These are phyloP conservation scores for Hippotragus niger DNA, from an alignment of 2,113 vertebrate species.

Conservation along the genomic window DNA sequence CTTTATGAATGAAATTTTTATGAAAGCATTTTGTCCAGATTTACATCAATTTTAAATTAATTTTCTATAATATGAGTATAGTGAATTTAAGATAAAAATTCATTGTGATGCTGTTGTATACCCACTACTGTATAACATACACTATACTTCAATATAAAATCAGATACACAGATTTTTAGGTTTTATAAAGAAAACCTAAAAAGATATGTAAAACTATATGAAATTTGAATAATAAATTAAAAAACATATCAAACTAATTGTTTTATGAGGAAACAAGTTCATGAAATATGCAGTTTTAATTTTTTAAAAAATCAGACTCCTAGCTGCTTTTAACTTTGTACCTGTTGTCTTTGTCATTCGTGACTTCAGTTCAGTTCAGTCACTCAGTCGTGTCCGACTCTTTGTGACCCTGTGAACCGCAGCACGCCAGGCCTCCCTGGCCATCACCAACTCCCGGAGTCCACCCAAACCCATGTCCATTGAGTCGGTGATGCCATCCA, in stretches of 20 bases:
- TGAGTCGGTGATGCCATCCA: too few species aligned
- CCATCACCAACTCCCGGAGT: too few species aligned
- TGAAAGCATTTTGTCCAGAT: neutral
- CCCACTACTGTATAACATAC: neutral
- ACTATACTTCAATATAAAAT: neutral
- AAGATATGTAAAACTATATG: neutral
- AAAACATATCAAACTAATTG: neutral
- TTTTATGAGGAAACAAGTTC: neutral
- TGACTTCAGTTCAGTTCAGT: neutral
- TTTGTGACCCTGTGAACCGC: too few species aligned
- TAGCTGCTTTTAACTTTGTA: neutral
- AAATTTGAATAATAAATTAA: slow-evolving; percentile 28
- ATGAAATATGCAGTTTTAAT: neutral
- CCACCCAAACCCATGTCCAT: too few species aligned
- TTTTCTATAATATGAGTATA: neutral
- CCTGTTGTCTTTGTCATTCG: neutral
- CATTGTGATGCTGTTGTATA: neutral
- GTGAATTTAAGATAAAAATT: slow-evolving; percentile 9
- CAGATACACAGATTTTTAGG: neutral
- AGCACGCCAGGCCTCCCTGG: too few species aligned
- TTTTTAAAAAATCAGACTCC: neutral
- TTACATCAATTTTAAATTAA: neutral
- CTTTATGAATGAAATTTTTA: neutral
- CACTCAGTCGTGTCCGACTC: too few species aligned
- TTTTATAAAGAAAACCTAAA: slow-evolving; percentile 4